A percentile compares a stretch with the other conserved stretches of the same genome.
Evolutionary conservation across 2,888 invertebrate species (phyloP).

Genomic region (Trissolcus brochymenae): DNA sequence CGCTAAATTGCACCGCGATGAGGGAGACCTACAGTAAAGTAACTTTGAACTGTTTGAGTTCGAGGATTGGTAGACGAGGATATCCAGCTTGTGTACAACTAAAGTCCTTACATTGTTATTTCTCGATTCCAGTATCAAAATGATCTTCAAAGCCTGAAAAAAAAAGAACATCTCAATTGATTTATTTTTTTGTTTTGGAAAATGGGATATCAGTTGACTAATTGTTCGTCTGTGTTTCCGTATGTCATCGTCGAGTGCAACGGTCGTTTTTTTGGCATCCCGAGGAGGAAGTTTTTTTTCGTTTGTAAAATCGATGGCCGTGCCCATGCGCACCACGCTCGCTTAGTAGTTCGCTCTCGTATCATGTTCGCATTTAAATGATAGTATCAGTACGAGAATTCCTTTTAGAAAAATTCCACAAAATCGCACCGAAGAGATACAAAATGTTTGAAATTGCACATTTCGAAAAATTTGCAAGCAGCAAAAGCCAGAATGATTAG

Average conservation of each 20-base stretch:
- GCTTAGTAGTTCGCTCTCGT: slow-evolving; percentile 6
- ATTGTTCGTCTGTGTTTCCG: slow-evolving; percentile 15
- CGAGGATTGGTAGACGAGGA: background rate
- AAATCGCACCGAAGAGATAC: no score
- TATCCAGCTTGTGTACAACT: no score
- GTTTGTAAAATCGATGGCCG: slow-evolving; percentile 31
- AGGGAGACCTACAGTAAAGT: slow-evolving; percentile 52
- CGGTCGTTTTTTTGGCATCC: slow-evolving; percentile 9
- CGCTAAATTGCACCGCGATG: slow-evolving; percentile 47
- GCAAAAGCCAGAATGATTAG: no score
- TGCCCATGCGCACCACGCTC: slow-evolving; percentile 20
- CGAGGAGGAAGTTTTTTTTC: slow-evolving; percentile 32
- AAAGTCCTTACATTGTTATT: no score
- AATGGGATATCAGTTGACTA: slow-evolving; percentile 30
- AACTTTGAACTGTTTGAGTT: slow-evolving; percentile 32
- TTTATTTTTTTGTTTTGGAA: slow-evolving; percentile 11
- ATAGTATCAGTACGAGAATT: slow-evolving; percentile 1
- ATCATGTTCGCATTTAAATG: slow-evolving; percentile 28
- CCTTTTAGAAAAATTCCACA: no score
- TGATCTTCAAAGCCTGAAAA: slow-evolving; percentile 22
- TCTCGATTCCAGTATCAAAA: slow-evolving; percentile 10
- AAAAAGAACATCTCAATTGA: background rate
- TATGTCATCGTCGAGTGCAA: slow-evolving; percentile 4
- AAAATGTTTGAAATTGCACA: no score
- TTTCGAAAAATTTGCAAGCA: no score